Base-by-base conservation (phyloP, 2,797 vertebrate species). In the Australoheros facetus region DNA sequence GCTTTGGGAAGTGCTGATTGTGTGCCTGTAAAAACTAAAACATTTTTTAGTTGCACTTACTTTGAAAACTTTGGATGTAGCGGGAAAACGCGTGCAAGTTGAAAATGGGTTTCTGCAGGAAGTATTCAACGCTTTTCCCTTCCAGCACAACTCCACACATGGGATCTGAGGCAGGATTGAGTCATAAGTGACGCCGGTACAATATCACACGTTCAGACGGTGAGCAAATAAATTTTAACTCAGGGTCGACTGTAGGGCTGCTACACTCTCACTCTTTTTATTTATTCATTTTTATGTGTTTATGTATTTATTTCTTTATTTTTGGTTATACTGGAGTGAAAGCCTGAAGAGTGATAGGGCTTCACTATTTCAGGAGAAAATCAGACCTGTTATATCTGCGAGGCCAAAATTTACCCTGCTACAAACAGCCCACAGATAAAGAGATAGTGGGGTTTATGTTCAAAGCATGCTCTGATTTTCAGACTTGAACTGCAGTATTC, bases 131-230 rank as follows among this genome's bases (percentile, higher is more conserved):
- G 58, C 37, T 69, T 26, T 26, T 1, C 5, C 53, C 42, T 28
- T 23, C 48, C 45, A 23, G 59, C 72, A 54, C 45, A 32, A 58
- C 74, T 53, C 64, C 62, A 70, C 71, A 57, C 74, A 56, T 71
- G 6, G 59, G 30, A 74, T 66, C 12, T 73, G 56, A 54, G 57
- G 3, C 26, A 51, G 57, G 60, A n/a, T 26, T 4, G 37, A 66
- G 26, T 69, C 81, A 32, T 42, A 48, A n/a, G 73, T 30, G 17
- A 72, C 73, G 17, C 42, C 8, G 17, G 71, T 37, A 2, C 59
- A 80, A 80, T 66, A 34, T 80, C 60, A 66, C 74, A 60, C 53
- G 2, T 53, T 73, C 71, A 69, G 55, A 69, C 37, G n/a, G 26
- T 28, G 26, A 73, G 26, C 21, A 48, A 56, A 82, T n/a, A 14